Percentiles rank a stretch among this genome's conserved stretches.
Evolutionary conservation across 1,140 invertebrate species (phyloP).

Genomic region (Glossosoma conforme): DNA sequence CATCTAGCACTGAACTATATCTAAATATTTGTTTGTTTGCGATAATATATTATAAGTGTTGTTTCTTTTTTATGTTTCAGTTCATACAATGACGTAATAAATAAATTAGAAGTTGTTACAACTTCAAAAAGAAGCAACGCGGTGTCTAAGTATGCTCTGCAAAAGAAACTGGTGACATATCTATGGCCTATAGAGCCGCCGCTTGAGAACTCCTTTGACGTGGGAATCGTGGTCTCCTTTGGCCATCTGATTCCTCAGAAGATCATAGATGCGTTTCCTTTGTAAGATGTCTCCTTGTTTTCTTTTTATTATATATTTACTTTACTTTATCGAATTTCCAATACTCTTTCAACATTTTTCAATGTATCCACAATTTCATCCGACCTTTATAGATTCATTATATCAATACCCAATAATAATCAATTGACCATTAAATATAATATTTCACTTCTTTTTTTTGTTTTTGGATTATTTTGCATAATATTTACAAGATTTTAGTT

Average conservation of each 20-base stretch:
- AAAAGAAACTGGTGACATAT: slow-evolving; percentile 47
- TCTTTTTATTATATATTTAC: too few relatives aligned
- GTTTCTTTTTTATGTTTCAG: slow-evolving; percentile 34
- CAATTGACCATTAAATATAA: too few relatives aligned
- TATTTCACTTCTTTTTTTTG: too few relatives aligned
- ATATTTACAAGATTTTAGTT: too few relatives aligned
- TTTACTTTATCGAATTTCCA: too few relatives aligned
- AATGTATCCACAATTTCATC: too few relatives aligned
- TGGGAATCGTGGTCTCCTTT: slow-evolving; percentile 69
- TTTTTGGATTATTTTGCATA: too few relatives aligned
- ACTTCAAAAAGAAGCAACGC: slow-evolving; percentile 49
- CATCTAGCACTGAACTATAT: slow-evolving; percentile 12
- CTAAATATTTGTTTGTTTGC: slow-evolving; percentile 4
- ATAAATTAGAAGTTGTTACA: slow-evolving; percentile 57
- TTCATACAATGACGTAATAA: slow-evolving; percentile 36
- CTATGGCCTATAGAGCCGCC: slow-evolving; percentile 52
- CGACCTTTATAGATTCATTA: too few relatives aligned
- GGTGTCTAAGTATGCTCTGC: slow-evolving; percentile 49
- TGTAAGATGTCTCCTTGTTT: too few relatives aligned
- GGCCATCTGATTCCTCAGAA: slow-evolving; percentile 62
- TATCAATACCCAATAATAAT: too few relatives aligned
- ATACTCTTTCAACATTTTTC: too few relatives aligned
- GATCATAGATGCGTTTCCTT: slow-evolving; percentile 59
- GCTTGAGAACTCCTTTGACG: slow-evolving; percentile 47
- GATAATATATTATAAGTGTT: background rate